Base-by-base conservation (phyloP, 2,797 vertebrate species). In the Thalassophryne amazonica region DNA sequence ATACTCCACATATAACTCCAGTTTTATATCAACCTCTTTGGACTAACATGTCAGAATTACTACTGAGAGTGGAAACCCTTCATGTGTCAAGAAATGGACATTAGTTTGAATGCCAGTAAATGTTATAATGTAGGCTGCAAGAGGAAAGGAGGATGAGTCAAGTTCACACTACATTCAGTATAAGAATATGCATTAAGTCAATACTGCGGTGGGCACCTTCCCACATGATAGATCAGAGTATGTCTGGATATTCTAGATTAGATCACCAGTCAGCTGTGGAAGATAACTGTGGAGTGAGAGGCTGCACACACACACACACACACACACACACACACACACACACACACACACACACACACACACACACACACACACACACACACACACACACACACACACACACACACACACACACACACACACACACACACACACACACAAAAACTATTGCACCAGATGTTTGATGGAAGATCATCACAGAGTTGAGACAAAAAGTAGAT, bases 31-130 rank as follows among this genome's bases (percentile, higher is more conserved):
- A 25, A 43, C 32, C 28, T 32, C 33, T 66, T 34, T 43, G 16
- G 25, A 60, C 19, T 35, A 49, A 69, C 33, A 40, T 42, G 34
- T 25, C 50, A 70, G 59, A 22, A 57, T 29, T 45, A 40, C 36
- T 33, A 7, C 28, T 61, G 36, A 22, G 14, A 16, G 16, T 30
- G 41, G 30, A 76, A 72, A 60, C 15, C 45, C 35, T 23, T 67
- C 39, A 50, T 61, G 71, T 64, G 59, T 59, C 50, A 61, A 45
- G 55, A 67, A 69, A 60, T 30, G 8, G 34, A 12, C 18, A 28
- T 57, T 56, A 61, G 15, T n/a, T n/a, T n/a, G n/a, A n/a, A n/a
- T n/a, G n/a, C n/a, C n/a, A n/a, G n/a, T n/a, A n/a, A n/a, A n/a
- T n/a, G n/a, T n/a, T n/a, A n/a, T n/a, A n/a, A n/a, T 16, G 56